Conservation (phyloP, 2,797 vertebrate species). For the Sciaenops ocellatus region DNA sequence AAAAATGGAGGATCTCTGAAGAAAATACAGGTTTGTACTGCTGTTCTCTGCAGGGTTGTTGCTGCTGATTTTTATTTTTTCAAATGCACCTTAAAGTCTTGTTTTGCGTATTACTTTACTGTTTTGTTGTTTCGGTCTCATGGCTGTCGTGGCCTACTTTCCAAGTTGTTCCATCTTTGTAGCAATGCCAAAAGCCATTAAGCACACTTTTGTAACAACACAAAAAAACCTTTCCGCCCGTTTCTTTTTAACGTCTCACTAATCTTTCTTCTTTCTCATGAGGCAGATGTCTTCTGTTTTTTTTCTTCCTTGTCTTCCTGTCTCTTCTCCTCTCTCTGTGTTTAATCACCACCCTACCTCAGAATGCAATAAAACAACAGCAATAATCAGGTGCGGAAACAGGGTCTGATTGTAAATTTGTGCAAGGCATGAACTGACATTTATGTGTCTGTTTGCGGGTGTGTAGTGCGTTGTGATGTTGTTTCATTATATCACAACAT, state of each 20-base stretch:
- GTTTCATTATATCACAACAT: slow-evolving; percentile 15
- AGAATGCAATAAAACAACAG: slow-evolving; percentile 40
- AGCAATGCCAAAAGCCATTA: slow-evolving; percentile 68
- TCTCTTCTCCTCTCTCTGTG: slow-evolving; percentile 24
- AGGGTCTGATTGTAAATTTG: slow-evolving; percentile 20
- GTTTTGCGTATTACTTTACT: slow-evolving; percentile 43
- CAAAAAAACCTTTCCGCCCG: neutral
- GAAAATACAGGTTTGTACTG: slow-evolving; percentile 28
- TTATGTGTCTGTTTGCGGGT: neutral
- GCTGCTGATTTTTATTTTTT: neutral
- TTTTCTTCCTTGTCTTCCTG: neutral
- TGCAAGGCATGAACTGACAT: slow-evolving; percentile 7
- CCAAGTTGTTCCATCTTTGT: slow-evolving; percentile 57
- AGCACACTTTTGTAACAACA: slow-evolving; percentile 51
- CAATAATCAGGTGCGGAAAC: slow-evolving; percentile 48
- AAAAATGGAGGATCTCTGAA: slow-evolving; percentile 41
- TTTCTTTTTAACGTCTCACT: slow-evolving; percentile 32
- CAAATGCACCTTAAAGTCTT: slow-evolving; percentile 42
- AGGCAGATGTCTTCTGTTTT: slow-evolving; percentile 29
- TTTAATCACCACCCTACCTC: slow-evolving; percentile 42
- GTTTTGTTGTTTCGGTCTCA: slow-evolving; percentile 51
- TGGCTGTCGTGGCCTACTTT: slow-evolving; percentile 71
- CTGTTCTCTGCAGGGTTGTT: slow-evolving; percentile 39
- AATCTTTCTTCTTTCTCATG: slow-evolving; percentile 36
- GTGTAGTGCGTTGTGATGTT: neutral